Base-by-base conservation (phyloP, 2,113 vertebrate genomes). In the Urocitellus parryii region DNA sequence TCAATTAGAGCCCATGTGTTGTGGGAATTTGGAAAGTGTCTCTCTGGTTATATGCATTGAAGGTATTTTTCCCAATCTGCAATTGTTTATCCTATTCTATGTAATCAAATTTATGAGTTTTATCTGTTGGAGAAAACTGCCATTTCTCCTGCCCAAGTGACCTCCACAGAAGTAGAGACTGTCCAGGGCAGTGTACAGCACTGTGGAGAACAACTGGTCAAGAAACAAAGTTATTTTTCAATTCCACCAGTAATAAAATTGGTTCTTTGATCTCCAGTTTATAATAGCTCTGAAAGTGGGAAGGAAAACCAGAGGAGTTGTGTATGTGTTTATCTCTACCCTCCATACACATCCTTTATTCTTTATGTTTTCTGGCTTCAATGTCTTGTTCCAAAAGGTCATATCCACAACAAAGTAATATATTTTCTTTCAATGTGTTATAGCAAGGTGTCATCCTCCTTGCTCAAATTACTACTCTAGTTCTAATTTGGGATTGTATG, bases 361-460 rank as follows among this genome's bases (percentile, higher is more conserved):
- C 20, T 42, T 51, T 48, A 32, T n/a, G 13, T 91, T 68, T 95
- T 70, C 73, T 80, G 20, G 10, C 16, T 77, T 91, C 58, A 80
- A 32, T n/a, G 56, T 74, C 76, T 24, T 73, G 1, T 74, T 92
- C 93, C 77, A 56, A 95, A 78, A 93, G 20, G 6, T 90, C 76
- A 87, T 92, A 45, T 29, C n/a, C 17, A 24, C 13, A 92, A 42
- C 53, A 56, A 77, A 63, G 25, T 17, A 45, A 48, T 29, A 4
- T 34, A 61, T 84, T 53, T 81, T 77, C 42, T 16, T 39, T 61
- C 51, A 70, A 34, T 34, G 29, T 51, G 45, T 68, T 48, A 9
- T 32, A 81, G 58, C 51, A 81, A 32, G 17, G 29, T 77, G 91
- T 84, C 22, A 37, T 13, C 79, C 58, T 86, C 77, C 10, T 42